Evolutionary conservation across 2,888 invertebrate species (phyloP).

Genomic region (Urechis unicinctus): DNA sequence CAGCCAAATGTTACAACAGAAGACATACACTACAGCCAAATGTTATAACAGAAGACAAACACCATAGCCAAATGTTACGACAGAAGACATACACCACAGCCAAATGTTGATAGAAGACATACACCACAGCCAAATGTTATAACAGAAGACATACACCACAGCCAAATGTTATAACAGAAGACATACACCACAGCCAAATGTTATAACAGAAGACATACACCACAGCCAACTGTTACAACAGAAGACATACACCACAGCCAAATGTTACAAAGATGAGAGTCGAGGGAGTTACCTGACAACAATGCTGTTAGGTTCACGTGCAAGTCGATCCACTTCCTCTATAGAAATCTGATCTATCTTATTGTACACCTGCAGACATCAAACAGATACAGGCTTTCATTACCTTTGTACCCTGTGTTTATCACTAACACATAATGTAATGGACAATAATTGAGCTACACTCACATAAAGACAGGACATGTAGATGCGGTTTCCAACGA

Average conservation of each 20-base stretch:
- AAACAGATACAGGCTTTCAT: not conserved
- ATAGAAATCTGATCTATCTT: slow-evolving; percentile 99
- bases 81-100: not conserved
- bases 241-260: not conserved
- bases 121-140: not conserved
- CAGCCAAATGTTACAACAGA: too few species aligned
- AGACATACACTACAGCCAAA: too few species aligned
- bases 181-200: too few species aligned
- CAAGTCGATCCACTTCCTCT: slow-evolving; percentile 93
- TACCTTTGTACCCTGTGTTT: not conserved
- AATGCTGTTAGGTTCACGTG: slow-evolving; percentile 76
- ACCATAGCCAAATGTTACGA: too few species aligned
- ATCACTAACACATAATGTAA: too few species aligned
- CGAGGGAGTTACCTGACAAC: slow-evolving; percentile 78
- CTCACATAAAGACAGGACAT: slow-evolving; percentile 87
- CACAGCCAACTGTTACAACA: too few species aligned
- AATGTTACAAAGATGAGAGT: not conserved
- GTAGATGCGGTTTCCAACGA: slow-evolving; percentile 90
- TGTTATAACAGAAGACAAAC: too few species aligned
- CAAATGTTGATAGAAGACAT: too few species aligned
- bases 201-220: too few species aligned
- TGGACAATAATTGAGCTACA: too few species aligned
- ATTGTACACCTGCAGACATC: slow-evolving; percentile 68
- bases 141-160: too few species aligned
- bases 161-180: too few species aligned